Percentiles rank a stretch among this genome's conserved stretches.
These are phyloP conservation scores for Onychomys torridus DNA, from an alignment of 2,797 vertebrate genomes.

Conservation along the genomic window DNA sequence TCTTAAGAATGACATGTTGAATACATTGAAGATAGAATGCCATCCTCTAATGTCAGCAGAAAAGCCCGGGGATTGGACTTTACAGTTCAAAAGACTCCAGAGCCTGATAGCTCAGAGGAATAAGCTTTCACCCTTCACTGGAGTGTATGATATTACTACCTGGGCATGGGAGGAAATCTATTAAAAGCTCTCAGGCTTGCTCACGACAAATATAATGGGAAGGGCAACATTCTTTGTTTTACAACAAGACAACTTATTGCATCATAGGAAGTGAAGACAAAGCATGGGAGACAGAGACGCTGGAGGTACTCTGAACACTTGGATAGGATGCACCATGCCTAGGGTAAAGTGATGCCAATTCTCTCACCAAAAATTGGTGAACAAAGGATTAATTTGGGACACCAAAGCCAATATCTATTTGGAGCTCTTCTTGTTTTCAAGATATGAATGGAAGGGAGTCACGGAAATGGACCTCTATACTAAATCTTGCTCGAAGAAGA, in stretches of 20 bases:
- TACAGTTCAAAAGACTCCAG: slow-evolving; percentile 49
- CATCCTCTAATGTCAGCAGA: slow-evolving; percentile 36
- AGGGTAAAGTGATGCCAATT: background rate
- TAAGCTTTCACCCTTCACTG: background rate
- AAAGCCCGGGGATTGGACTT: slow-evolving; percentile 58
- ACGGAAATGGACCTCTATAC: background rate
- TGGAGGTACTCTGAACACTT: background rate
- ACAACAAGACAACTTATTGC: background rate
- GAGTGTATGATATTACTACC: slow-evolving; percentile 52
- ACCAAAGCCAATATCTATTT: background rate
- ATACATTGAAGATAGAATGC: slow-evolving; percentile 46
- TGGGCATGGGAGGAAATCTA: slow-evolving; percentile 67
- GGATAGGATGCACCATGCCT: background rate
- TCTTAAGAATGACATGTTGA: slow-evolving; percentile 52
- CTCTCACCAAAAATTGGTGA: background rate
- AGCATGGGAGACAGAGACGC: background rate
- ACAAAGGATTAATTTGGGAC: background rate
- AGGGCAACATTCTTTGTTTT: background rate
- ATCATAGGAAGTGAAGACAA: background rate
- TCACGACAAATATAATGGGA: background rate
- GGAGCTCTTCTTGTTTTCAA: slow-evolving; percentile 35
- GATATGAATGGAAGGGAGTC: slow-evolving; percentile 10
- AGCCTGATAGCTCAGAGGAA: slow-evolving; percentile 30
- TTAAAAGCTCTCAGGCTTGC: slow-evolving; percentile 36
- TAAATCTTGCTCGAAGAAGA: background rate